Evolutionary conservation across 2,888 invertebrate genomes (phyloP), one percentile per base, ranked within the genome.

Genomic region (Encarsia formosa): DNA sequence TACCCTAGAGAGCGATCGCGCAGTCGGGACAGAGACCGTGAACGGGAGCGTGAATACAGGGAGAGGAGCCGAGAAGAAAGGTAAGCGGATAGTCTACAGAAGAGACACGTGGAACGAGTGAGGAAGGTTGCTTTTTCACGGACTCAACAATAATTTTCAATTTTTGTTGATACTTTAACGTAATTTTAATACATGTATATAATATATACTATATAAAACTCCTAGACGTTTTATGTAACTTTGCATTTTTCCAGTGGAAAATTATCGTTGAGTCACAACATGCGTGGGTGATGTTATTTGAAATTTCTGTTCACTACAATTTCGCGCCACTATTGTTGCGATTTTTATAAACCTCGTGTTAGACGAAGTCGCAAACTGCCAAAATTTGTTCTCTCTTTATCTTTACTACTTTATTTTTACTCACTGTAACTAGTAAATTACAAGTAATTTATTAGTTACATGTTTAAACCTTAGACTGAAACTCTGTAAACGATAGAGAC

Each of bases 51-150:
- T 20, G 87, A 88, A 64, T 88, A 88, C 71, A 80, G 87, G 60
- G 88, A 86, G 59, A 79, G 87, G 64, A 87, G 87, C 73, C 78
- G 87, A 20, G 88, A 88, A 70, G 88, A 88, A 71, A 83, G 86
- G 87, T 87, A 74, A 79, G 78, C 59, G 42, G 47, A n/a, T n/a
- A n/a, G n/a, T n/a, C n/a, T n/a, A n/a, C n/a, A n/a, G n/a, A n/a
- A n/a, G n/a, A n/a, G n/a, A n/a, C n/a, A n/a, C n/a, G n/a, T n/a
- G n/a, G n/a, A n/a, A n/a, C n/a, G n/a, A n/a, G n/a, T n/a, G n/a
- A n/a, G n/a, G n/a, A n/a, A n/a, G n/a, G n/a, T n/a, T n/a, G n/a
- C n/a, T n/a, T n/a, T n/a, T n/a, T n/a, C n/a, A n/a, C n/a, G n/a
- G n/a, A n/a, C n/a, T n/a, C n/a, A n/a, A n/a, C n/a, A n/a, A n/a